Evolutionary conservation across 2,797 vertebrate genomes (phyloP), one percentile per base, ranked within the genome.

Genomic region (Pseudochirops cupreus): DNA sequence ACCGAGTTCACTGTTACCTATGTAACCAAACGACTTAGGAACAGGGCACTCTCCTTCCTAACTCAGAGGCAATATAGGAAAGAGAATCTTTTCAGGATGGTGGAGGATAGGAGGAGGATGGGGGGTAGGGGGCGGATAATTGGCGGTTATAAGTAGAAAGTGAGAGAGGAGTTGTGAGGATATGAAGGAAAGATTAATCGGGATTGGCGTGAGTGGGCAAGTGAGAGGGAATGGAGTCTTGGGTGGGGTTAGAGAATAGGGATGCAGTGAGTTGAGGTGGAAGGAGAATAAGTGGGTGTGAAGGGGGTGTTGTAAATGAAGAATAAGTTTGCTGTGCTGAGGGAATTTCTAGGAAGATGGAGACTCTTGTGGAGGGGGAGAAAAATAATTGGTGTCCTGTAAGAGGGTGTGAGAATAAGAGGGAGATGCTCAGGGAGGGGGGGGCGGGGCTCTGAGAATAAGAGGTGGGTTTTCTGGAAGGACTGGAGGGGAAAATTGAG

Each of bases 11-110:
- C 97, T 0, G 16, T 96, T 97, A 97, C 87, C 96, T 62, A 92
- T 95, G 29, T 98, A 97, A 98, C 91, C 94, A 93, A 98, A 98
- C 96, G 97, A 98, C 97, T 93, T 21, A 0, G 91, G 89, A 57
- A 92, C 97, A 95, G 97, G 95, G 95, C 95, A 93, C 97, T 58
- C 16, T n/a, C 67, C 67, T 82, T 31, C 67, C n/a, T 87, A 93
- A 96, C 95, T 95, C 54, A 91, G 67, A 39, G 67, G 67, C 67
- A 94, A 95, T 95, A 95, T 94, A 95, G 97, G 97, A 95, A 95
- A 91, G 96, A 94, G 97, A 95, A 95, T 96, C 67, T 39, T 74
- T 74, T 21, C 96, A 62, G 96, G 95, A 95, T n/a, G 94, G 94
- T 95, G 90, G 97, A 96, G 97, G 67, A 89, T 58, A 92, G 91